Evolutionary conservation across 2,797 vertebrate species (phyloP), one percentile per base, ranked within the genome.

Genomic region (Gambusia yucatana): DNA sequence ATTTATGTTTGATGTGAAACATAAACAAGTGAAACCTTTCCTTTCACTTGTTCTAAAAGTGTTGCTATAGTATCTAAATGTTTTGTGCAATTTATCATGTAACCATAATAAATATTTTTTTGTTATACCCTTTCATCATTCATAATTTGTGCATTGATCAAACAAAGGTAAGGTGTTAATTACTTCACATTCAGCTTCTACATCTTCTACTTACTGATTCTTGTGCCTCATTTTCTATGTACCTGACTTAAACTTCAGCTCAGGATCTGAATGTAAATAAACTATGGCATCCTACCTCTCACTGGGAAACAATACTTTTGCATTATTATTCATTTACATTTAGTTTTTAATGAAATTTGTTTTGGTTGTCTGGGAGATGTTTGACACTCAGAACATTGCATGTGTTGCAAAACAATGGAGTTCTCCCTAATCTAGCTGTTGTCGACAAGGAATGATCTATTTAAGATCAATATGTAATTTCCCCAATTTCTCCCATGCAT

Each of bases 131-230:
- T 79, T 46, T n/a, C 57, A 43, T 67, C 41, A 48, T 25, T 41
- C 14, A 46, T 73, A 48, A 30, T 77, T 25, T 61, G 5, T 73
- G 13, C 5, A 22, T 73, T 75, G 70, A 44, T 1, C 47, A 25
- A 81, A 28, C 33, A 85, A 77, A 41, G 57, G n/a, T 22, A 41
- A 75, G n/a, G 17, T 8, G 28, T 55, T 55, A 28, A 72, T 65
- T 6, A 11, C 41, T 76, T 48, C 33, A 76, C 77, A 33, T 74
- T 1, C 20, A 73, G 13, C 1, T 75, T 16, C 36, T 16, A 76
- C 14, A 33, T 74, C 52, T 65, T 63, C 2, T 81, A 71, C 50
- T 83, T 67, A 77, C 72, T 36, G 22, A 65, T 74, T 50, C 25
- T 61, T 36, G 17, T 44, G 10, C 13, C 17, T 72, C 33, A 75